Percentiles rank a stretch among this genome's conserved stretches.
These are phyloP conservation scores for Aphelenchoides fujianensis DNA, from an alignment of 1,140 invertebrate species.

Conservation along the genomic window DNA sequence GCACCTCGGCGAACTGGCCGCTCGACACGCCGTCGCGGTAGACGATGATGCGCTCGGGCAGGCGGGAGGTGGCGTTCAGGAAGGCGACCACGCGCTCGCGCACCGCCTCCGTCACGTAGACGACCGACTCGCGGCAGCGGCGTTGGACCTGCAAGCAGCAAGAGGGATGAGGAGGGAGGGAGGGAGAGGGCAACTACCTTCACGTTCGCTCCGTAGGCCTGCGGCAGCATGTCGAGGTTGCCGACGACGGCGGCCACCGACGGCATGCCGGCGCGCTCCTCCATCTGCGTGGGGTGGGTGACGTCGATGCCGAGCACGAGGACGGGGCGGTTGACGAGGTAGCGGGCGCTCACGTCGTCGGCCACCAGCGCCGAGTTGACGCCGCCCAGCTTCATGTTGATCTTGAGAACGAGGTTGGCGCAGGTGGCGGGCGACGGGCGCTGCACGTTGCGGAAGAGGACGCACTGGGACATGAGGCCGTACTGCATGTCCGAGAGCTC, in stretches of 20 bases:
- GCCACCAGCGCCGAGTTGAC: constrained; percentile 71
- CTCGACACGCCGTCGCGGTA: constrained; percentile 85
- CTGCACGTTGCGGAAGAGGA: constrained; percentile 69
- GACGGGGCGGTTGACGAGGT: constrained; percentile 60
- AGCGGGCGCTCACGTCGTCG: constrained; percentile 30
- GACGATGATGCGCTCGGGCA: constrained; percentile 71
- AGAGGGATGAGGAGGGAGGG: background rate
- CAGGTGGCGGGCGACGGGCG: constrained; percentile 64
- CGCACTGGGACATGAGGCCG: constrained; percentile 78
- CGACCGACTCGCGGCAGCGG: constrained; percentile 71
- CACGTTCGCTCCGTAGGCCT: constrained; percentile 48
- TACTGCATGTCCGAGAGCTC: constrained; percentile 72
- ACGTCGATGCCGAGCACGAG: constrained; percentile 79
- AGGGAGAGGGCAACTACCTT: constrained; percentile 13
- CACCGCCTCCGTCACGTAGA: constrained; percentile 73
- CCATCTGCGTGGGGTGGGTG: constrained; percentile 52
- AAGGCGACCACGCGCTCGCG: constrained; percentile 67
- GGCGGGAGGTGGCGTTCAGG: constrained; percentile 51
- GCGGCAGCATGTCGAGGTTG: constrained; percentile 47
- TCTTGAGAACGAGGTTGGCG: constrained; percentile 78
- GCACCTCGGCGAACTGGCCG: constrained; percentile 75
- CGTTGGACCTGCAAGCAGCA: constrained; percentile 40
- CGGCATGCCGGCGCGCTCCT: constrained; percentile 69
- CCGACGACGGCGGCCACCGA: constrained; percentile 76
- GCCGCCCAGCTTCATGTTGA: constrained; percentile 80